Evolutionary conservation across 1,140 invertebrate species (phyloP).

Genomic region (Neodiprion lecontei): DNA sequence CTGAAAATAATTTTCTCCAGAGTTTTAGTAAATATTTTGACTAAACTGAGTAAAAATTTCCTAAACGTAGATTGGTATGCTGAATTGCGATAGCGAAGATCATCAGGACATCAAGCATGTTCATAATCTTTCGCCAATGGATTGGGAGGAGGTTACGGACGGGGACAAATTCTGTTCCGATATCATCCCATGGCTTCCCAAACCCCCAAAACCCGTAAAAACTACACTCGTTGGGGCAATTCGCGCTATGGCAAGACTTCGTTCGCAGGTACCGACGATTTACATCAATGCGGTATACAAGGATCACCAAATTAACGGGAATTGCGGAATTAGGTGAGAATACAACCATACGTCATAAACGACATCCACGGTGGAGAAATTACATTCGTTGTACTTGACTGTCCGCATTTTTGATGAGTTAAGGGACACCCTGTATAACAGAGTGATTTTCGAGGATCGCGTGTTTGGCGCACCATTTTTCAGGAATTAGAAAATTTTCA

Average conservation of each 20-base stretch:
- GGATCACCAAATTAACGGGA: slow-evolving; percentile 66
- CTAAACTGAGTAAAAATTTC: not conserved
- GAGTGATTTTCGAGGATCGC: too few species aligned
- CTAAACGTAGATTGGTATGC: slow-evolving; percentile 47
- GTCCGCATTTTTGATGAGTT: not conserved
- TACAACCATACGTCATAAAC: not conserved
- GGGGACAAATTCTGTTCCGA: slow-evolving; percentile 57
- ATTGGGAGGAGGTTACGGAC: slow-evolving; percentile 57
- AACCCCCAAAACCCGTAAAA: slow-evolving; percentile 47
- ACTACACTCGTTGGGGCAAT: slow-evolving; percentile 62
- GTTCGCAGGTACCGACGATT: slow-evolving; percentile 69
- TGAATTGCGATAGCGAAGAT: slow-evolving; percentile 57
- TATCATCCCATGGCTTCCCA: slow-evolving; percentile 68
- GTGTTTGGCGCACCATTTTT: not conserved
- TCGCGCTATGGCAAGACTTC: slow-evolving; percentile 64
- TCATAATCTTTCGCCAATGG: slow-evolving; percentile 73
- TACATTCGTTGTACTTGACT: slow-evolving; percentile 12
- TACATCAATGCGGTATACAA: slow-evolving; percentile 74
- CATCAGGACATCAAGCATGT: slow-evolving; percentile 68
- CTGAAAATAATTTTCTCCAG: too few species aligned
- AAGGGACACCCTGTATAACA: too few species aligned
- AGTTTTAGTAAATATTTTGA: not conserved
- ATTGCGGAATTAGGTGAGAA: slow-evolving; percentile 67
- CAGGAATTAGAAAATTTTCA: not conserved
- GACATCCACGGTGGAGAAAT: not conserved